Conservation (phyloP, 37 sponge, comb jelly and placozoan genomes). For the Ephydatia muelleri region DNA sequence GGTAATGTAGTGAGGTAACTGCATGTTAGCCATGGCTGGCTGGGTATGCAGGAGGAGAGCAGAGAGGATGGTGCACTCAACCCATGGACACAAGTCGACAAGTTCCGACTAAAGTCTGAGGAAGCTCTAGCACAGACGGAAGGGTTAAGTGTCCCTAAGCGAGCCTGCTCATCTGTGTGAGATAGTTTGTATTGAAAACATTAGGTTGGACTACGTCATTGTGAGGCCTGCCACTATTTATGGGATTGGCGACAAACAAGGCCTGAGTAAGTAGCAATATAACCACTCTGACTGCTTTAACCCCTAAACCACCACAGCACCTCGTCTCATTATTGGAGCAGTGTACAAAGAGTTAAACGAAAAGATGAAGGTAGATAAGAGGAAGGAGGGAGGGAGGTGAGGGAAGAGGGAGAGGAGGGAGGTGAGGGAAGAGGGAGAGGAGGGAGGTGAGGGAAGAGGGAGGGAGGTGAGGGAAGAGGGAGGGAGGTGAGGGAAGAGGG, state of each 20-base stretch:
- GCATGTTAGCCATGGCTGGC: neutral
- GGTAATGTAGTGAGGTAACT: conserved; percentile 33
- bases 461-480: neutral
- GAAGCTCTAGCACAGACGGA: conserved; percentile 53
- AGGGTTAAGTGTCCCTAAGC: conserved; percentile 35
- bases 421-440: neutral
- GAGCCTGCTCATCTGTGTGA: neutral
- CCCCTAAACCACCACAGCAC: conserved; percentile 27
- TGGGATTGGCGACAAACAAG: conserved; percentile 77
- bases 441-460: neutral
- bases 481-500: neutral
- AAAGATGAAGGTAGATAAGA: conserved; percentile 72
- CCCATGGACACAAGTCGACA: conserved; percentile 85
- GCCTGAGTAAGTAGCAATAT: conserved; percentile 61
- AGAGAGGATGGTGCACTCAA: conserved; percentile 61
- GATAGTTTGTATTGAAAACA: neutral
- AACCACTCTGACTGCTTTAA: neutral
- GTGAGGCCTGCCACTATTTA: conserved; percentile 90
- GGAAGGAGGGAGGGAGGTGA: neutral
- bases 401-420: conserved; percentile 1
- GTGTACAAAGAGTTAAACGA: conserved; percentile 75
- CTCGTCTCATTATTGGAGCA: conserved; percentile 76
- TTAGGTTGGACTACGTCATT: conserved; percentile 81
- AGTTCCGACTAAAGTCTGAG: conserved; percentile 85
- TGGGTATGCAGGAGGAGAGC: conserved; percentile 58